Evolutionary conservation across 1,140 invertebrate species (phyloP).

Genomic region (Anadara kagoshimensis): DNA sequence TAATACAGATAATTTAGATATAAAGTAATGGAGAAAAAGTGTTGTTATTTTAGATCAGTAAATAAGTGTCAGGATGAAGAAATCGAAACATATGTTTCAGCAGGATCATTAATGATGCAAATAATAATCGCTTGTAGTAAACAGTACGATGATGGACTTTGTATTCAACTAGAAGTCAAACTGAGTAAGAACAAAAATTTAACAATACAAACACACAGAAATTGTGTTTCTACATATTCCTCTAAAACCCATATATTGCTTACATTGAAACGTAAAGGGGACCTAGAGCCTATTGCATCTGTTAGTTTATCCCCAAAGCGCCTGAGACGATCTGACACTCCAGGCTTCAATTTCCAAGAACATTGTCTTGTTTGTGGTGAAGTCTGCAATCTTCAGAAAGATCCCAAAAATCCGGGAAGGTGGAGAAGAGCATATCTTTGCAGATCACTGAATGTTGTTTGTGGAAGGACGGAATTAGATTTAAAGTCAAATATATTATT

Average conservation of each 20-base stretch:
- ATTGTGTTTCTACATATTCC: conserved; percentile 22
- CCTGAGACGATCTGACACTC: not conserved
- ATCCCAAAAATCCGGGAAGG: conserved; percentile 13
- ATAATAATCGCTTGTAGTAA: too few species aligned
- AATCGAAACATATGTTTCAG: too few species aligned
- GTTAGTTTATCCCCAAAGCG: not conserved
- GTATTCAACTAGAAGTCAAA: too few species aligned
- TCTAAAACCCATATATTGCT: conserved; percentile 5
- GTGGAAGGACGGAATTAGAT: not conserved
- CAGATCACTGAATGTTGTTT: not conserved
- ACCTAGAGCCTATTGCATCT: too few species aligned
- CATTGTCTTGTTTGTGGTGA: conserved; percentile 33
- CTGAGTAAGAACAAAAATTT: too few species aligned
- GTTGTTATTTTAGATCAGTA: too few species aligned
- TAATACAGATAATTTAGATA: too few species aligned
- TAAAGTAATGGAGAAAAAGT: too few species aligned
- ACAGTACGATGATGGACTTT: too few species aligned
- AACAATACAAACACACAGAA: conserved; percentile 16
- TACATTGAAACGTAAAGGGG: not conserved
- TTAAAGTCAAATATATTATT: conserved; percentile 17
- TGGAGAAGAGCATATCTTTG: conserved; percentile 5
- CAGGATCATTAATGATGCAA: too few species aligned
- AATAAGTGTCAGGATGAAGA: too few species aligned
- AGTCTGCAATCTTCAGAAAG: not conserved
- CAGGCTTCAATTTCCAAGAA: conserved; percentile 11